Base-by-base conservation (phyloP, 2,797 vertebrate genomes). In the Dallia pectoralis region DNA sequence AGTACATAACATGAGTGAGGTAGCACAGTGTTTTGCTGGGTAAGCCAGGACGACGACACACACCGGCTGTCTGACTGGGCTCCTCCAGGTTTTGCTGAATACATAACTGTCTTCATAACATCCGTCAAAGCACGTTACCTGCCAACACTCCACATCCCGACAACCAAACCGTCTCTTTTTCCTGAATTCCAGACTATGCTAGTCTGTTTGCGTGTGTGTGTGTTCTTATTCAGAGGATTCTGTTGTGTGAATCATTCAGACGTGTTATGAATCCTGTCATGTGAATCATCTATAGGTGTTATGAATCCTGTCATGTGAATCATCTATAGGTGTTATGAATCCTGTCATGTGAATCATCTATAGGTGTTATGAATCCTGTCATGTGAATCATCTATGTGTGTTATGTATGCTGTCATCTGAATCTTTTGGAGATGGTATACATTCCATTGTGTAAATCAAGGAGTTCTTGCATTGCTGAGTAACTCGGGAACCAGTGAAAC, bases 401-500 rank as follows among this genome's bases (percentile, higher is more conserved):
- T 44, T 44, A 44, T 6, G 40, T 9, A 44, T 56, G 22, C 11
- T 25, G 53, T 25, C 12, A 2, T 44, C 9, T 56, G n/a, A 56
- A 22, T 56, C 19, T 22, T 71, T 71, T 56, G 73, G 69, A 70
- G 81, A 73, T 71, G 69, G 85, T 69, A 44, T 18, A 79, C 77
- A 84, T 65, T 74, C 33, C 66, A 71, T 81, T 71, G 61, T 78
- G 62, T 33, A 29, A 64, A 32, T 64, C 16, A 32, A 65, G 71
- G 49, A 71, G 40, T 71, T 59, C 53, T 25, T 59, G 53, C 25
- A 9, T 25, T 25, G 25, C 53, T 25, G 27, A 40, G 72, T 16
- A 67, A 49, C 25, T 62, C 81, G 83, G 81, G 86, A 87, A 86
- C 78, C 62, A 29, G 51, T 30, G 71, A 65, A 14, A 18, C 48